These are phyloP conservation scores for Platorchestia sp. DNA, from an alignment of 1,140 invertebrate species.

Conservation along the genomic window DNA sequence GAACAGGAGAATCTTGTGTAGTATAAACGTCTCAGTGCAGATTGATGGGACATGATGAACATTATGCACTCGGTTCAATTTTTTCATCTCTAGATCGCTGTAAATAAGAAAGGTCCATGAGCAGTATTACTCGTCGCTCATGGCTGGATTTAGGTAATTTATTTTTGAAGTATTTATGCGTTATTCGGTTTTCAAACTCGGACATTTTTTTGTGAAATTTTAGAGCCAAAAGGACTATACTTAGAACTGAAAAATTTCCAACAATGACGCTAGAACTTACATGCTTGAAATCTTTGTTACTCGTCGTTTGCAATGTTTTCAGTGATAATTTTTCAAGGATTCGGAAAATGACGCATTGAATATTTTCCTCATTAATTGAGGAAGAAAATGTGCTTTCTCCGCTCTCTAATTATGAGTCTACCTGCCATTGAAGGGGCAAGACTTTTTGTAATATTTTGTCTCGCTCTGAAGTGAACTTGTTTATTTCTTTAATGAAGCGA, in stretches of 20 bases:
- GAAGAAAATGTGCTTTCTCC: background rate
- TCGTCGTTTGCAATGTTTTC: background rate
- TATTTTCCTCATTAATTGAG: background rate
- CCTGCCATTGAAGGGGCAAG: background rate
- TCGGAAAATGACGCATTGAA: background rate
- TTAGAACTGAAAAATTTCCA: background rate
- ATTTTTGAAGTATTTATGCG: background rate
- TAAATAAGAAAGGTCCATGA: no score
- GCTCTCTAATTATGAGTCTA: background rate
- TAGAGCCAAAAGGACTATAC: background rate
- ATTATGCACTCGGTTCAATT: background rate
- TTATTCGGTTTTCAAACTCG: background rate
- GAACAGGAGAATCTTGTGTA: no score
- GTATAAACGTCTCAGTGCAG: no score
- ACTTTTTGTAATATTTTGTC: background rate
- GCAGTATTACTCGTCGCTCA: no score
- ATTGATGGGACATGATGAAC: no score
- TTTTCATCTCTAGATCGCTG: no score
- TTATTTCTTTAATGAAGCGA: constrained; percentile 31
- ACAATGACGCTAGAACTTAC: background rate
- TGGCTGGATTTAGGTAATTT: no score
- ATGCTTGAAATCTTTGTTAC: background rate
- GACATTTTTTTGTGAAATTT: background rate
- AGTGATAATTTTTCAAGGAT: background rate
- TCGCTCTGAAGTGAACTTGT: constrained; percentile 4